Evolutionary conservation across 2,888 invertebrate genomes (phyloP).

Genomic region (Nycteola revayana): DNA sequence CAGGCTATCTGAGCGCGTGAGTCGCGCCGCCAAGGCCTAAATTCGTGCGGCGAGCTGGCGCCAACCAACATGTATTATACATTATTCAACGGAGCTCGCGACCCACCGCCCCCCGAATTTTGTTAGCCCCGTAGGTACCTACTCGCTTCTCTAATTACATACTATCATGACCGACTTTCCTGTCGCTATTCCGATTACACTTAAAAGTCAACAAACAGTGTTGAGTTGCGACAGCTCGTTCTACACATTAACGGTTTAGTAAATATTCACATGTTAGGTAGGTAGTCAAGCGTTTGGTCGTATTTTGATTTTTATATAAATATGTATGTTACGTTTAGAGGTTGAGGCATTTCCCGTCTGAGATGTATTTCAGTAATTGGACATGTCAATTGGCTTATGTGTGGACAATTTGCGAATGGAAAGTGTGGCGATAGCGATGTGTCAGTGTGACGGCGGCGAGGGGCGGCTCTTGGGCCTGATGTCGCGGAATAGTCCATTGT

Average conservation of each 20-base stretch:
- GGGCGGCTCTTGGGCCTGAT: conserved; percentile 58
- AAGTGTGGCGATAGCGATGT: neutral
- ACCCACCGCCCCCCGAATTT: conserved; percentile 73
- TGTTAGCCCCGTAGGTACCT: conserved; percentile 58
- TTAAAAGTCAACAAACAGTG: conserved; percentile 50
- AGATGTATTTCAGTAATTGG: too few species aligned
- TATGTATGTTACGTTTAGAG: too few species aligned
- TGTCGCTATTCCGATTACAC: conserved; percentile 58
- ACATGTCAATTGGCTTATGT: too few species aligned
- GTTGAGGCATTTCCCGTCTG: too few species aligned
- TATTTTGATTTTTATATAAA: too few species aligned
- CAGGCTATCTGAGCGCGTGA: conserved; percentile 37
- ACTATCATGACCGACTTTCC: conserved; percentile 66
- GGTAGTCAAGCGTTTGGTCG: too few species aligned
- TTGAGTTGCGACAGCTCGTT: conserved; percentile 37
- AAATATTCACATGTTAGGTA: too few species aligned
- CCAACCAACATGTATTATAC: conserved; percentile 69
- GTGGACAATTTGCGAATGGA: too few species aligned
- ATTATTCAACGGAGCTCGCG: conserved; percentile 69
- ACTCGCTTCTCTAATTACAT: conserved; percentile 66
- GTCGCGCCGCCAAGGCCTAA: conserved; percentile 34
- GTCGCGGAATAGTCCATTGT: conserved; percentile 71
- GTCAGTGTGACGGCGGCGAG: conserved; percentile 28
- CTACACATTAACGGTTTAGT: conserved; percentile 28
- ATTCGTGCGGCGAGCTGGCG: conserved; percentile 52